phyloP scores from a whole-genome alignment of 1,140 invertebrate genomes.

The Lordiphosa stackelbergi region DNA sequence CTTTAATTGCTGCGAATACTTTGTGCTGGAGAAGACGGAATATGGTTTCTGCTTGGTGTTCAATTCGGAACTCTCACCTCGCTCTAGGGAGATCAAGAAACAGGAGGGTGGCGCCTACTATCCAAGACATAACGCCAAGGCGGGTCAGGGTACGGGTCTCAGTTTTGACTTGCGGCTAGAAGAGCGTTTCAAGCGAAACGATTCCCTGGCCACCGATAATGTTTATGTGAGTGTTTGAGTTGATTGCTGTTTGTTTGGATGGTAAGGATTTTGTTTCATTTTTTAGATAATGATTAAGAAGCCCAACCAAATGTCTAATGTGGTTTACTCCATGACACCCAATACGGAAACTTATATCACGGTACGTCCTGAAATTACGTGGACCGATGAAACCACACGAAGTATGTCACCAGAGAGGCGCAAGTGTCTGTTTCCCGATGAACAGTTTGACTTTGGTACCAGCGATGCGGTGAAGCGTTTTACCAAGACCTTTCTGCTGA shows the following conservation, averaged over 20 bases:
- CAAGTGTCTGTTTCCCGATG: constrained; percentile 54
- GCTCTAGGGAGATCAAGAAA: constrained; percentile 22
- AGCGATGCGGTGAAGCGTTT: constrained; percentile 29
- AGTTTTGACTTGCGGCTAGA: constrained; percentile 44
- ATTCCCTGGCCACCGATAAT: constrained; percentile 48
- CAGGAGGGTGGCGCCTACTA: constrained; percentile 40
- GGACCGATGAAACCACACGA: constrained; percentile 46
- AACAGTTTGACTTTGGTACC: constrained; percentile 41
- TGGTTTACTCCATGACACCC: constrained; percentile 53
- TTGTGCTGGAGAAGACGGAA: constrained; percentile 59
- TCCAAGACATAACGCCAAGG: constrained; percentile 58
- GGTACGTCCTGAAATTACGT: constrained; percentile 54
- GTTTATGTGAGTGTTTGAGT: constrained; percentile 31
- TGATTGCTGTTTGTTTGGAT: no score
- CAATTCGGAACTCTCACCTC: constrained; percentile 49
- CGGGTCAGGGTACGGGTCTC: constrained; percentile 53
- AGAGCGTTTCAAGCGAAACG: constrained; percentile 41
- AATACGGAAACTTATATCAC: constrained; percentile 63
- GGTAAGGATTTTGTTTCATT: no score
- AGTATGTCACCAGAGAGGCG: constrained; percentile 37
- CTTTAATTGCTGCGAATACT: constrained; percentile 63
- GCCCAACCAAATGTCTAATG: constrained; percentile 47
- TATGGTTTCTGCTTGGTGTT: constrained; percentile 57
- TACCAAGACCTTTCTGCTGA: constrained; percentile 28
- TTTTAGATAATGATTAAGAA: constrained; percentile 64